Evolutionary conservation across 2,888 invertebrate genomes (phyloP).

Genomic region (Schizaphis graminum): DNA sequence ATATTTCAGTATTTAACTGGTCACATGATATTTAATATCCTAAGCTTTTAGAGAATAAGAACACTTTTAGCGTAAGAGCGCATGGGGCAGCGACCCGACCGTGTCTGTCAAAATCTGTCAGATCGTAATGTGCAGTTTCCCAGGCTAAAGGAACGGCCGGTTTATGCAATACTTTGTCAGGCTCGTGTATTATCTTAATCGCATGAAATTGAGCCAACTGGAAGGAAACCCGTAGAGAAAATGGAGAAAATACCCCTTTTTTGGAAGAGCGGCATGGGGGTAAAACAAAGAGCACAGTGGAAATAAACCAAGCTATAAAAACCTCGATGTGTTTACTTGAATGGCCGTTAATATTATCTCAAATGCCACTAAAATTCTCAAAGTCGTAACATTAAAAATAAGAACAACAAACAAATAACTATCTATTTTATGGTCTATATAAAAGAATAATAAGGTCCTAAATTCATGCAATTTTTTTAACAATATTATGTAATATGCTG

Average conservation of each 20-base stretch:
- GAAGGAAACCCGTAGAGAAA: not conserved
- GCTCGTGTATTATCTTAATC: slow-evolving; percentile 52
- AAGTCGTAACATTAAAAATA: slow-evolving; percentile 50
- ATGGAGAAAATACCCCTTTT: not conserved
- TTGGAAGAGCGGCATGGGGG: not conserved
- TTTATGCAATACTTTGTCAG: slow-evolving; percentile 37
- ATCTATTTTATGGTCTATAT: slow-evolving; percentile 37
- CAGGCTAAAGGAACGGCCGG: not conserved
- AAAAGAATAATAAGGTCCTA: not conserved
- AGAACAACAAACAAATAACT: slow-evolving; percentile 33
- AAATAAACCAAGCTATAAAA: slow-evolving; percentile 57
- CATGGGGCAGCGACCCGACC: not conserved
- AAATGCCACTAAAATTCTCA: slow-evolving; percentile 58
- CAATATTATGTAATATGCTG: not conserved
- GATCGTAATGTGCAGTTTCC: not conserved
- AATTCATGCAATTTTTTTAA: not conserved
- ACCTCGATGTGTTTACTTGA: slow-evolving; percentile 36
- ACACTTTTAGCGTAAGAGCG: not conserved
- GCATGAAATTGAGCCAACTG: slow-evolving; percentile 42
- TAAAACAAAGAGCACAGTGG: slow-evolving; percentile 25
- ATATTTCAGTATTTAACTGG: not conserved
- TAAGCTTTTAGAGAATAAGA: not conserved
- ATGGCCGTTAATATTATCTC: slow-evolving; percentile 63
- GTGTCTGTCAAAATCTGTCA: slow-evolving; percentile 41
- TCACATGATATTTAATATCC: slow-evolving; percentile 4